phyloP scores from a whole-genome alignment of 2,113 vertebrate species.

The Salvelinus fontinalis region DNA sequence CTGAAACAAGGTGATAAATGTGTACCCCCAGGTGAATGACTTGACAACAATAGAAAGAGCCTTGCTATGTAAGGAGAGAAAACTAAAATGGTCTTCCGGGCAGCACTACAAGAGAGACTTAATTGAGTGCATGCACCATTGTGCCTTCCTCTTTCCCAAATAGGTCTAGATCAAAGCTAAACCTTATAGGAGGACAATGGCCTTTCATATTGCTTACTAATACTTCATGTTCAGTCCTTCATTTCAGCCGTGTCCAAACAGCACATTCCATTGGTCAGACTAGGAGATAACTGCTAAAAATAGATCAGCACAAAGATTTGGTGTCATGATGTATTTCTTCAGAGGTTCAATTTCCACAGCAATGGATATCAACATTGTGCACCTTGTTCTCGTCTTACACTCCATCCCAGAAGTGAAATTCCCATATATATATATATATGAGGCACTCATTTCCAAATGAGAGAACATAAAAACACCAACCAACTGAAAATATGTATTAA shows the following conservation, averaged over 20 bases:
- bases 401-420: slow-evolving; percentile 25
- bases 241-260: background rate
- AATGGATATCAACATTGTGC: slow-evolving; percentile 35
- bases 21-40: no score
- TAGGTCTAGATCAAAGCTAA: no score
- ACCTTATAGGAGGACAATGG: no score
- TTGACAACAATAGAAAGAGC: no score
- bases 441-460: slow-evolving; percentile 18
- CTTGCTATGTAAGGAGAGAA: no score
- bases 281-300: slow-evolving; percentile 52
- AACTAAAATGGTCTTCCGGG: no score
- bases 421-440: slow-evolving; percentile 14
- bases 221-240: background rate
- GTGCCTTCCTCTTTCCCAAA: no score
- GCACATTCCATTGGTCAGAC: background rate
- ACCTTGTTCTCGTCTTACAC: slow-evolving; percentile 26
- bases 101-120: no score
- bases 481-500: slow-evolving; percentile 21
- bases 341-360: slow-evolving; percentile 50
- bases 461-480: slow-evolving; percentile 29
- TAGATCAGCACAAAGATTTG: slow-evolving; percentile 41
- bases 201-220: background rate
- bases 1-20: no score
- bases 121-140: no score
- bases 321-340: slow-evolving; percentile 62